Conservation (phyloP, 2,113 vertebrate species). For the Serinus canaria region DNA sequence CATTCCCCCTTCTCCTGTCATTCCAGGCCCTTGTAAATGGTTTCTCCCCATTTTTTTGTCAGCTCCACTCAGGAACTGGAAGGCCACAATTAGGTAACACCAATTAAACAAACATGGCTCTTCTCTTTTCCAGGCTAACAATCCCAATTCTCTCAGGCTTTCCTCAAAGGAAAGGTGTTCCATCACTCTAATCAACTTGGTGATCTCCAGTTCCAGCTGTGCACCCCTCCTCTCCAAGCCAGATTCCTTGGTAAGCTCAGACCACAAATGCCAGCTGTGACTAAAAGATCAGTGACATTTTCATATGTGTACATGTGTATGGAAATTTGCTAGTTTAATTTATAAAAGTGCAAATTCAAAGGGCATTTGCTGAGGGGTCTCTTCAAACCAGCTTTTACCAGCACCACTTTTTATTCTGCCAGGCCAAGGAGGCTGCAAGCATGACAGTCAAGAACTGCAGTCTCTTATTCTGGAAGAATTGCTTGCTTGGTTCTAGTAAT, state of each 20-base stretch:
- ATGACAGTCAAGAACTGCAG: rapidly evolving
- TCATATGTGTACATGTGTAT: neutral
- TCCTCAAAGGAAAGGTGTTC: neutral
- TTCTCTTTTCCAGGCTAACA: neutral
- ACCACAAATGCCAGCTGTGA: neutral
- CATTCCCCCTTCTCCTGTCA: neutral
- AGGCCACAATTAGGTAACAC: neutral
- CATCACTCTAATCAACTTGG: neutral
- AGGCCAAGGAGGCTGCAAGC: neutral
- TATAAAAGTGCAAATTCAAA: neutral
- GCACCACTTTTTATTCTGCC: neutral
- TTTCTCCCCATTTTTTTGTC: neutral
- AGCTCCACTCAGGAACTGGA: neutral
- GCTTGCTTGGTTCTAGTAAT: neutral
- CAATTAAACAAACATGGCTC: neutral
- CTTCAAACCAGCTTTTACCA: neutral
- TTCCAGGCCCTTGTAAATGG: neutral
- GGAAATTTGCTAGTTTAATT: neutral
- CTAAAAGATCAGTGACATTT: slow-evolving; percentile 27
- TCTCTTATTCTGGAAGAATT: neutral
- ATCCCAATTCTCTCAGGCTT: neutral
- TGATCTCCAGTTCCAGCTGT: neutral
- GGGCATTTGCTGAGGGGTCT: neutral
- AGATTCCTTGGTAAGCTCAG: neutral
- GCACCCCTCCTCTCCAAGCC: neutral